These are phyloP conservation scores for Xiphophorus birchmanni DNA, from an alignment of 2,797 vertebrate species.

Conservation along the genomic window DNA sequence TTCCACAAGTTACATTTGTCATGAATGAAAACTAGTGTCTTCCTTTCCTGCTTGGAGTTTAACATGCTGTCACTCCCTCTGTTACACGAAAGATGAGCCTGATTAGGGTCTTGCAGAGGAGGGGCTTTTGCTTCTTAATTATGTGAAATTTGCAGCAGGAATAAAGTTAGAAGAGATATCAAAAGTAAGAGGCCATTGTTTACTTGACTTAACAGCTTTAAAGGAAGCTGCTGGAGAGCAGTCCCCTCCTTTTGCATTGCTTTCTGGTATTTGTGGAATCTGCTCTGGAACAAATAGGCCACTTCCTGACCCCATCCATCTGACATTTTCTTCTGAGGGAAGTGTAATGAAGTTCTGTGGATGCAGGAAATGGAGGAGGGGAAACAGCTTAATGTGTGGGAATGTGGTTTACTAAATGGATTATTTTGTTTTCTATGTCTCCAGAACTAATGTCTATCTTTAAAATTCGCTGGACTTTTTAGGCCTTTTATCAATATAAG, in stretches of 20 bases:
- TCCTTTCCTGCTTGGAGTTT: background rate
- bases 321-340: constrained; percentile 60
- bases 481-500: background rate
- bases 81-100: background rate
- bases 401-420: constrained; percentile 4
- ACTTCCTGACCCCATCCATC: constrained; percentile 79
- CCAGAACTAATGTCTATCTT: background rate
- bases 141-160: background rate
- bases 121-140: background rate
- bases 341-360: constrained; percentile 49
- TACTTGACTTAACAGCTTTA: constrained; percentile 57
- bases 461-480: background rate
- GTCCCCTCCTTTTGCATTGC: constrained; percentile 73
- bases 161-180: constrained; percentile 19
- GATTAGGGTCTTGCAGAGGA: background rate
- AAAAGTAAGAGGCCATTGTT: constrained; percentile 40
- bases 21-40: background rate
- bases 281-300: constrained; percentile 83
- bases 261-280: constrained; percentile 86
- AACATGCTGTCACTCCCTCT: background rate
- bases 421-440: background rate
- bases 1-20: background rate
- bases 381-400: constrained; percentile 11
- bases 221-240: constrained; percentile 58
- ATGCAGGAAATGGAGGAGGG: constrained; percentile 16